Base-by-base conservation (phyloP, 2,888 invertebrate genomes). In the Amphimallon solstitiale region DNA sequence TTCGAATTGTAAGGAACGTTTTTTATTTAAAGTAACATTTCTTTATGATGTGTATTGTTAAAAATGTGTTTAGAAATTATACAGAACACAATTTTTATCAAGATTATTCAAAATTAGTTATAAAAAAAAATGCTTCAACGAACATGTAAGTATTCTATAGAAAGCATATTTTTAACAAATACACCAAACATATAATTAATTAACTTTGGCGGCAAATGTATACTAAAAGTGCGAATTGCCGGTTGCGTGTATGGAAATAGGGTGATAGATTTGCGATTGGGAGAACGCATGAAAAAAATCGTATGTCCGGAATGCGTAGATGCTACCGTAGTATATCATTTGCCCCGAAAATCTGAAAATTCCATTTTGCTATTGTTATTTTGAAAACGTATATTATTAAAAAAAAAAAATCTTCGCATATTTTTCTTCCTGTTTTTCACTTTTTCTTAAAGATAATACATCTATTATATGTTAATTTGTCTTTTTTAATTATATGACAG, bases 321-420 rank as follows among this genome's bases (percentile, higher is more conserved):
- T 74, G 77, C 60, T 78, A 78, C 71, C 77, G 78, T 79, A 80
- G 80, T 79, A 78, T 77, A 74, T 70, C 74, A 76, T 81, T 81
- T 80, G 80, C 76, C 79, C 77, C 78, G 72, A 70, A 74, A 76
- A 74, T 73, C 73, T 74, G 66, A 68, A 76, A 77, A 76, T 75
- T 77, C 78, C 73, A 74, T 78, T 78, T 68, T 54, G 75, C 5
- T 21, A 12, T 21, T 49, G 19, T 54, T 21, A 12, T 38, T 38
- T 19, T 17, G 10, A 1, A 12, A 17, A 19, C n/a, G 23, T 14
- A 10, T 45, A n/a, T 10, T 45, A 17, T 45, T 38, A 1, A 12
- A 21, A 38, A 19, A n/a, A n/a, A n/a, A n/a, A n/a, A n/a, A n/a
- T 17, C 74, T 66, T 51, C 29, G 10, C 3, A 37, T 2, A 63